Conservation (phyloP, 1,140 invertebrate genomes). For the Pemphigus obesinymphae region DNA sequence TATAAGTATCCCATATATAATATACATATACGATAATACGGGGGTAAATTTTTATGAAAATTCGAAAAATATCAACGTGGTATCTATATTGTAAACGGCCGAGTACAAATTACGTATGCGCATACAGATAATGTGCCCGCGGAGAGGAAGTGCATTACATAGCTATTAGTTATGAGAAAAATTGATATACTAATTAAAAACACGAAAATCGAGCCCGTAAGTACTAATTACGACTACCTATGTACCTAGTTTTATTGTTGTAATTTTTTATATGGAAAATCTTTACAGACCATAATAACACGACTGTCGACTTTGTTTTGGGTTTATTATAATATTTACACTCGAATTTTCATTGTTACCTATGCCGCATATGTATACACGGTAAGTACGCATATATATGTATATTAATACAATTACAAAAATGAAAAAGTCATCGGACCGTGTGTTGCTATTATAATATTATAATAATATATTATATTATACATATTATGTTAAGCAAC, state of each 20-base stretch:
- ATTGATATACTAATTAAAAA: neutral
- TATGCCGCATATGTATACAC: too few species aligned
- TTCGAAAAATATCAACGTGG: too few species aligned
- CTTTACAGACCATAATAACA: neutral
- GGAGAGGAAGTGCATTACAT: neutral
- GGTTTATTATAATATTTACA: neutral
- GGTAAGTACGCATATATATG: too few species aligned
- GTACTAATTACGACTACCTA: slow-evolving; percentile 15
- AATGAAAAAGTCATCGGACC: neutral
- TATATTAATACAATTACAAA: neutral
- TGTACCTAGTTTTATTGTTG: too few species aligned
- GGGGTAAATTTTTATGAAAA: neutral
- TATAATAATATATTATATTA: too few species aligned
- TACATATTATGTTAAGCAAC: too few species aligned
- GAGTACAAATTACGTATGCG: neutral
- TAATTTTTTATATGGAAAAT: neutral
- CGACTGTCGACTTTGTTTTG: neutral
- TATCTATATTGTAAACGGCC: neutral
- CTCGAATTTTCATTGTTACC: neutral
- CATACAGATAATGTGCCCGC: too few species aligned
- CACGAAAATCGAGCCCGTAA: neutral
- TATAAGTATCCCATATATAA: neutral
- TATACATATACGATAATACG: neutral
- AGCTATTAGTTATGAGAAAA: neutral
- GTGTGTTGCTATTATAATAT: neutral